Base-by-base conservation (phyloP, 2,888 invertebrate species). In the Aethes cnicana region DNA sequence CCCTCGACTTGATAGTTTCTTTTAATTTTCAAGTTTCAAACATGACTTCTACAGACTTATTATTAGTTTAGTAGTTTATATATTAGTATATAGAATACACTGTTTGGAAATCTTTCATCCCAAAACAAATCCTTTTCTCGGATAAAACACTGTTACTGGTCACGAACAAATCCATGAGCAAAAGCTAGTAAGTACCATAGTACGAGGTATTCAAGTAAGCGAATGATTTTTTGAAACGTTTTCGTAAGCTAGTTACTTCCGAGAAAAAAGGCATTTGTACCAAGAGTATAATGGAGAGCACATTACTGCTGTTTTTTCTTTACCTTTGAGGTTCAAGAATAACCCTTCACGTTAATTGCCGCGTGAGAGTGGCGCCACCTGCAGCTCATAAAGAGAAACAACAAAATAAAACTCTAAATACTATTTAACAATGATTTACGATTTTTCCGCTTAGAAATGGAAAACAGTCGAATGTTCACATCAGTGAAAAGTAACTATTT, bases 331-430 rank as follows among this genome's bases (percentile, higher is more conserved):
- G 79, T 80, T 73, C 71, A 74, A 77, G 77, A 74, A 74, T 68
- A 81, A 80, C 84, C 82, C 83, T 85, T 86, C 77, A 68, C 80
- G 83, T 82, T 87, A 88, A 87, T 87, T 86, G 87, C 84, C 82
- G 62, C 77, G 85, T 88, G 88, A 73, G 87, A 87, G 81, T 58
- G 56, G 43, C 58, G 48, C 62, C 87, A 86, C 81, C 84, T 86
- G 86, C 58, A 66, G 62, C 65, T 69, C 65, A 69, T 68, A 65
- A 58, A 65, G 62, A 61, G 63, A 62, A 35, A 18, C 16, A 20
- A 70, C 75, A 78, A 79, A 78, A 80, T 78, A 77, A 77, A 78
- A 72, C 79, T 75, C 69, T 74, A 75, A 74, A 72, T 65, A 67
- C 61, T 57, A 74, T 74, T 74, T 72, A 74, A 72, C 66, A 65